These are phyloP conservation scores for Oncopeltus fasciatus DNA, from an alignment of 1,140 invertebrate species.

Conservation along the genomic window DNA sequence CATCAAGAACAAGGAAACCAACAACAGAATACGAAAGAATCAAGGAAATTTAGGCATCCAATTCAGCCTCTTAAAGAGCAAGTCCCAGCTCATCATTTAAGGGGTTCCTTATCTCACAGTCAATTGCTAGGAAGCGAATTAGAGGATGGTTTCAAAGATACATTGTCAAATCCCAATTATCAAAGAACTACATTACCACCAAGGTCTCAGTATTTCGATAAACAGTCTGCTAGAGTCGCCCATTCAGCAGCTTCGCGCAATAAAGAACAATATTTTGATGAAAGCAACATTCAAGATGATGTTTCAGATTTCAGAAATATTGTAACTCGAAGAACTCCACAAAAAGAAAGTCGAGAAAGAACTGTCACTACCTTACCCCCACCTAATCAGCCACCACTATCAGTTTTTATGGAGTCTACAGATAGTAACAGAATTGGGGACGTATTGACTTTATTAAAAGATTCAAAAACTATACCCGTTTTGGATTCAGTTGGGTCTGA, in stretches of 20 bases:
- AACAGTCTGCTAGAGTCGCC: background rate
- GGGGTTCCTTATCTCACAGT: background rate
- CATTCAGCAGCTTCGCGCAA: background rate
- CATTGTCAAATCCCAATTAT: background rate
- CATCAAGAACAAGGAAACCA: background rate
- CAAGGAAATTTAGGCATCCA: conserved; percentile 11
- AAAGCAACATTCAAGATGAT: background rate
- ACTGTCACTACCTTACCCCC: conserved; percentile 26
- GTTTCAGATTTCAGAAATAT: background rate
- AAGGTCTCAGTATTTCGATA: background rate
- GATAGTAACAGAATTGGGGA: conserved; percentile 43
- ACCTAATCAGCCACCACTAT: conserved; percentile 64
- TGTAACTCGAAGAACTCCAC: background rate
- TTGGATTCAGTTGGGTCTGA: conserved; percentile 51
- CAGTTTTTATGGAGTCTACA: conserved; percentile 52
- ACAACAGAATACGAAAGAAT: conserved; percentile 3
- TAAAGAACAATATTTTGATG: background rate
- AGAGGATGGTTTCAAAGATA: background rate
- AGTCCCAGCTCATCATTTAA: background rate
- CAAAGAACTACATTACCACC: background rate
- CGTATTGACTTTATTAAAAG: conserved; percentile 49
- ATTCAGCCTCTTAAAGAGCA: conserved; percentile 14
- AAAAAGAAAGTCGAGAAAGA: conserved; percentile 24
- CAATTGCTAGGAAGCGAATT: too few species aligned
- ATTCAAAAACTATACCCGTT: conserved; percentile 55